A percentile compares a stretch with the other conserved stretches of the same genome.
Evolutionary conservation across 1,140 invertebrate genomes (phyloP).

Genomic region (Babylonia areolata): DNA sequence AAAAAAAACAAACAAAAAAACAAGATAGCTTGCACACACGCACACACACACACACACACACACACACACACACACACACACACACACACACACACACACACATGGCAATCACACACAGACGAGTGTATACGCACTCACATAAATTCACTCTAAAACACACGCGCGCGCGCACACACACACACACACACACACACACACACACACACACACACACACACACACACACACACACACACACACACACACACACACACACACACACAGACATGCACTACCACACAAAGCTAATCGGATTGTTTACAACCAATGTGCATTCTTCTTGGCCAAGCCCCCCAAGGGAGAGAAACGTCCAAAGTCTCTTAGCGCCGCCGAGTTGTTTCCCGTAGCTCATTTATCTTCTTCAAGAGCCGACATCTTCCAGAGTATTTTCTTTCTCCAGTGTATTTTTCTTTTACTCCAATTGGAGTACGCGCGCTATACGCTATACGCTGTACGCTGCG

Average conservation of each 20-base stretch:
- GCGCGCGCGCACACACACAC: not conserved
- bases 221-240: slow-evolving; percentile 13
- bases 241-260: not conserved
- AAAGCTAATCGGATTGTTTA: too few relatives aligned
- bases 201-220: slow-evolving; percentile 15
- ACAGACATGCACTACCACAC: not conserved
- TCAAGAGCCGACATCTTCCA: too few relatives aligned
- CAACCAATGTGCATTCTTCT: too few relatives aligned
- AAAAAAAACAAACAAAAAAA: too few relatives aligned
- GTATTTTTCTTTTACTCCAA: too few relatives aligned
- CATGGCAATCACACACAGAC: not conserved
- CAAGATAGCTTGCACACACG: not conserved
- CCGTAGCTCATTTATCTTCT: too few relatives aligned
- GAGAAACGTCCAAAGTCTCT: too few relatives aligned
- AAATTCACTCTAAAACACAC: not conserved
- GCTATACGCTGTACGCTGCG: too few relatives aligned
- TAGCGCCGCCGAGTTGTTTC: too few relatives aligned
- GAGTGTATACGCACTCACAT: not conserved
- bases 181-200: not conserved
- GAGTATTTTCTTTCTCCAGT: too few relatives aligned
- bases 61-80: slow-evolving; percentile 1
- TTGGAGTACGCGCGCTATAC: too few relatives aligned
- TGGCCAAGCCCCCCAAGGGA: too few relatives aligned
- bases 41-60: slow-evolving; percentile 7
- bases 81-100: not conserved